Percentiles rank a stretch among this genome's conserved stretches.
Conservation (phyloP, 2,797 vertebrate species). For the Limosa lapponica region DNA sequence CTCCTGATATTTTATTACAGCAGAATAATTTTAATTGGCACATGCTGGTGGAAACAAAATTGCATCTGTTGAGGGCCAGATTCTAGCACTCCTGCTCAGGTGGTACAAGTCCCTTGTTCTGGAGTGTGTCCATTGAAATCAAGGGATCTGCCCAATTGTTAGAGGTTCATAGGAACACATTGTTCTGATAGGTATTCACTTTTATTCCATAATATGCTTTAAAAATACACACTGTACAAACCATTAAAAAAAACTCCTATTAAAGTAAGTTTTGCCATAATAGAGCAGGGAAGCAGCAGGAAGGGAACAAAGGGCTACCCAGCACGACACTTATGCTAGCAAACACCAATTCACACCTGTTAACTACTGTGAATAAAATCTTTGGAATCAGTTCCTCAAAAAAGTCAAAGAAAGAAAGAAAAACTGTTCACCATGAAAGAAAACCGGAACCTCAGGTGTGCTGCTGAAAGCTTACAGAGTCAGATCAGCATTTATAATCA, state of each 20-base stretch:
- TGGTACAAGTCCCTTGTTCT: conserved; percentile 52
- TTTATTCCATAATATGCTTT: conserved; percentile 67
- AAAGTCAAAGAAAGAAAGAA: conserved; percentile 68
- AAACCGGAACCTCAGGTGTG: conserved; percentile 57
- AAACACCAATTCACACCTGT: conserved; percentile 73
- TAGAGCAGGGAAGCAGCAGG: conserved; percentile 67
- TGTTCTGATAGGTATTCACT: conserved; percentile 67
- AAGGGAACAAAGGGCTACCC: conserved; percentile 69
- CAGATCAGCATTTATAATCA: conserved; percentile 68
- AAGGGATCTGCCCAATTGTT: conserved; percentile 58
- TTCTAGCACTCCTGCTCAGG: conserved; percentile 63
- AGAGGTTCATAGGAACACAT: conserved; percentile 65
- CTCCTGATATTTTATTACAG: conserved; percentile 59
- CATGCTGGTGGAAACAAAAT: conserved; percentile 67
- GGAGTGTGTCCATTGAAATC: conserved; percentile 60
- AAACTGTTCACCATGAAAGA: conserved; percentile 69
- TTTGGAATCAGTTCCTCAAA: conserved; percentile 68
- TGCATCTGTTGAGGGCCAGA: conserved; percentile 58
- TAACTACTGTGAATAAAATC: conserved; percentile 73
- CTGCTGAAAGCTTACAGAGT: conserved; percentile 64
- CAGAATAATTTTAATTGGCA: conserved; percentile 71
- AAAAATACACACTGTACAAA: conserved; percentile 68
- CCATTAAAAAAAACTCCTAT: conserved; percentile 62
- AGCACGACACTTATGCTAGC: conserved; percentile 63
- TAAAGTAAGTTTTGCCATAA: conserved; percentile 71